Base-by-base conservation (phyloP, 2,797 vertebrate genomes). In the Hippocampus kuda region DNA sequence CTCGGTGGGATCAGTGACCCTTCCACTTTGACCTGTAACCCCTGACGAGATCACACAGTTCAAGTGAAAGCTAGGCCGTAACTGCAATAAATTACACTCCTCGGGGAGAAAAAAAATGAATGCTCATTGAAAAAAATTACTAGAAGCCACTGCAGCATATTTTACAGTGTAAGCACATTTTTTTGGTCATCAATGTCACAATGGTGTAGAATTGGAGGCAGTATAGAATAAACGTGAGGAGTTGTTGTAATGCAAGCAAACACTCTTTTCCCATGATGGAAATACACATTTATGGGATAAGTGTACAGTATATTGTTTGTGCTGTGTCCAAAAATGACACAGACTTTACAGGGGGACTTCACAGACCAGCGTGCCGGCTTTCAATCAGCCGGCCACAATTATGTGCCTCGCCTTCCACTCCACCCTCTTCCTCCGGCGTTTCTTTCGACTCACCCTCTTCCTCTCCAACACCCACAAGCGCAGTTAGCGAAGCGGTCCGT, bases 331-430 rank as follows among this genome's bases (percentile, higher is more conserved):
- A 49, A 9, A 46, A 66, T 66, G n/a, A 68, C 30, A n/a, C 66
- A 71, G 75, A 10, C 44, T 34, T 34, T 34, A 34, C 46, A 11
- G 26, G 18, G 72, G 75, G 81, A 81, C 79, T 83, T 74, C 61
- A 82, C 85, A 82, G 85, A 85, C 83, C 80, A 64, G 82, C 82
- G 75, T 64, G 82, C 83, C 75, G 86, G 80, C 87, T 88, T 90
- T 83, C 78, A 91, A 89, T 91, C 88, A 90, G 78, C 68, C 48
- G 27, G 83, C 90, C 88, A 80, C 89, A 91, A 86, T 78, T 88
- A 91, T 90, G 89, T 69, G 83, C 82, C 85, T 87, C 76, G 85
- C 81, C 89, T 83, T 83, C 77, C 83, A 77, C 82, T 81, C 83
- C 83, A 85, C 81, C 85, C 85, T 86, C 83, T 87, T 86, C 84